Percentiles rank a stretch among this genome's conserved stretches.
phyloP scores from a whole-genome alignment of 2,797 vertebrate genomes.

The Brachyalestes nurse region DNA sequence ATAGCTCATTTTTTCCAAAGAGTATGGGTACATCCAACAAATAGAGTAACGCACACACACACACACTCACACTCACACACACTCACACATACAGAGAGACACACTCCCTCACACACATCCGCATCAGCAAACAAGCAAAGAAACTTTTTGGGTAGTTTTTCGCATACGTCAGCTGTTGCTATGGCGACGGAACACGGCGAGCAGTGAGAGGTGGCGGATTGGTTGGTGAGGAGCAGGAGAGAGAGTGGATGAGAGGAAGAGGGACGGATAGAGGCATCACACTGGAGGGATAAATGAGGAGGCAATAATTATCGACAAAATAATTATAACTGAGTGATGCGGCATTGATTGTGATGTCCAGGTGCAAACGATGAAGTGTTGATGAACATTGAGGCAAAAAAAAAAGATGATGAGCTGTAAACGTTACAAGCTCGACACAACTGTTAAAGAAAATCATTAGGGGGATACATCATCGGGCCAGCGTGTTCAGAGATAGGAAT shows the following conservation, averaged over 20 bases:
- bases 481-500: not conserved
- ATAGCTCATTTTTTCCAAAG: not conserved
- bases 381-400: not conserved
- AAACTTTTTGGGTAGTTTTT: constrained; percentile 75
- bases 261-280: constrained; percentile 30
- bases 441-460: not conserved
- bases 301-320: constrained; percentile 15
- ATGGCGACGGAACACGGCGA: constrained; percentile 75
- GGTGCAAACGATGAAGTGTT: not conserved
- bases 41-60: not conserved
- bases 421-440: not conserved
- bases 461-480: not conserved
- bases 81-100: not conserved
- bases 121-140: constrained; percentile 51
- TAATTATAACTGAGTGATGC: constrained; percentile 25
- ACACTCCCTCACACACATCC: constrained; percentile 59
- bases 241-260: constrained; percentile 57
- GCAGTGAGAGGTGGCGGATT: constrained; percentile 67
- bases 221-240: constrained; percentile 59
- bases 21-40: not conserved
- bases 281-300: constrained; percentile 26
- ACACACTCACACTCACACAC: not conserved
- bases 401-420: not conserved
- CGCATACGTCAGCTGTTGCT: constrained; percentile 82
- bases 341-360: constrained; percentile 8